Percentiles rank a stretch among this genome's conserved stretches.
These are phyloP conservation scores for Gadus macrocephalus DNA, from an alignment of 2,113 vertebrate genomes.

Conservation along the genomic window DNA sequence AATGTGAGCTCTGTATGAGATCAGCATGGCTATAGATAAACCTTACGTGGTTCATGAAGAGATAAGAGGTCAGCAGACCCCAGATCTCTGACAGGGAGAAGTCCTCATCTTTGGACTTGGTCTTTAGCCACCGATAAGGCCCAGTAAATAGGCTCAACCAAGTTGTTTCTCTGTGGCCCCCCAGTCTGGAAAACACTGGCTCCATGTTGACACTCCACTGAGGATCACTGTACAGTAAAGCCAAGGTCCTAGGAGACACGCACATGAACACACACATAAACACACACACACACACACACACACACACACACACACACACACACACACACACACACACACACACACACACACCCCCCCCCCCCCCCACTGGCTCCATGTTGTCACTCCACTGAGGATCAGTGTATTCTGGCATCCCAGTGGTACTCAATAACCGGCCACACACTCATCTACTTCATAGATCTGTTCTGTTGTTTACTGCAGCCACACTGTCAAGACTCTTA, in stretches of 20 bases:
- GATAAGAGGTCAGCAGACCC: not conserved
- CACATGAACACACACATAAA: not conserved
- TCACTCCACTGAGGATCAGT: no score
- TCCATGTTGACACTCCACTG: not conserved
- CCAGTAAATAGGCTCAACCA: not conserved
- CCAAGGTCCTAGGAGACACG: not conserved
- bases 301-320: not conserved
- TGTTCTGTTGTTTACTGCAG: no score
- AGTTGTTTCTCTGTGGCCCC: not conserved
- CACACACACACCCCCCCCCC: no score
- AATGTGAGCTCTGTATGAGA: no score
- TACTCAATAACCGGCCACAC: no score
- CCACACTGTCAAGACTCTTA: no score
- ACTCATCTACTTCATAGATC: no score
- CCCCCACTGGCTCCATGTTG: not conserved
- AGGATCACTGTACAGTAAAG: conserved; percentile 3
- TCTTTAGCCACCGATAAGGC: not conserved
- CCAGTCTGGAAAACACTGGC: not conserved
- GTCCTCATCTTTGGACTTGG: not conserved
- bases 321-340: not conserved
- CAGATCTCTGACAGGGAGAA: conserved; percentile 9
- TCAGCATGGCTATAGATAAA: no score
- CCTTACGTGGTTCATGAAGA: conserved; percentile 12
- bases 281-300: not conserved
- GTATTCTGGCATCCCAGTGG: no score